Evolutionary conservation across 2,113 vertebrate species (phyloP), one percentile per base, ranked within the genome.

Genomic region (Takifugu flavidus): DNA sequence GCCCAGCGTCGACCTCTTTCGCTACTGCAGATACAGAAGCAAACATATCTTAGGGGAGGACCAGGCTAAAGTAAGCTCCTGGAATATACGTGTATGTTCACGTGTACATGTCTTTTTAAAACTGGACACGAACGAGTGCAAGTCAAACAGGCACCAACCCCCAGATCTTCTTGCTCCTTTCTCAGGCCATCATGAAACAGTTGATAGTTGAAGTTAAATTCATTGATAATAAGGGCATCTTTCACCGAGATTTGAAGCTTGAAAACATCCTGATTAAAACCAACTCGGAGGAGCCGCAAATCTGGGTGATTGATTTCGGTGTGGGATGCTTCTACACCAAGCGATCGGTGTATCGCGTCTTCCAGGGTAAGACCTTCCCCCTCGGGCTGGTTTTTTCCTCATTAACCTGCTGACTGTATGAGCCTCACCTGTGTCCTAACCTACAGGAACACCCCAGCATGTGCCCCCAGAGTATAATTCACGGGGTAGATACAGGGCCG

Each of bases 261-360:
- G 53, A 62, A 1, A 80, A 70, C 1, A 53, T 80, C 13, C 39
- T 77, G 5, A 67, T 56, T 0, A 53, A 71, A n/a, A 67, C 47
- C 0, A 2, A 55, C 25, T 49, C 25, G 0, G 13, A 10, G 0
- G n/a, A 53, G 7, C 65, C 54, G 0, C 29, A 53, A 1, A n/a
- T 58, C 1, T 11, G 53, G 0, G 8, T 76, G 0, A 75, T 75
- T 1, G 73, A 75, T 26, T 75, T 75, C 27, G 73, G 73, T 2
- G 14, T 65, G 6, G 25, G 76, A 53, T 71, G 77, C 14, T 54
- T 75, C 2, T 0, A 6, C 0, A 49, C 49, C 6, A 14, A 53
- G 20, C 0, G 13, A 0, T 56, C 65, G 0, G 3, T 1, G 2
- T 65, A 20, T 45, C 13, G 14, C 0, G 0, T 5, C 0, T 73